Evolutionary conservation across 2,797 vertebrate genomes (phyloP).

Genomic region (Sebastes itinus): DNA sequence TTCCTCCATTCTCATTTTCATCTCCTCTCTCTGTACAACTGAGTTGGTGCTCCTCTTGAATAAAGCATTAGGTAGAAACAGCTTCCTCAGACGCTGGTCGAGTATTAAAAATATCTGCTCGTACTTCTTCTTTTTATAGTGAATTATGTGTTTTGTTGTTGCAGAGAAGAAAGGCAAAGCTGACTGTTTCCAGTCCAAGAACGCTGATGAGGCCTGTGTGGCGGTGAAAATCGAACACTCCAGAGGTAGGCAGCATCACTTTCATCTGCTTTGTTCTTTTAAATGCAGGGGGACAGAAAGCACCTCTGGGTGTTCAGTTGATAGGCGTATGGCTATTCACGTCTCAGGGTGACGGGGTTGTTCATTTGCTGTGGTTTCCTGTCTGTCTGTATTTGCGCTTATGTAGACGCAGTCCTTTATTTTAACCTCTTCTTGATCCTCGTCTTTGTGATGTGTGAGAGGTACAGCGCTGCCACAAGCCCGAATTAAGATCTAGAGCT

Average conservation of each 20-base stretch:
- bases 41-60: not conserved
- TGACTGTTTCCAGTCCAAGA: conserved; percentile 70
- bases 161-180: conserved; percentile 73
- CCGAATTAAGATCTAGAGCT: not conserved
- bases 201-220: conserved; percentile 74
- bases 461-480: not conserved
- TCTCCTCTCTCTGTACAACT: not conserved
- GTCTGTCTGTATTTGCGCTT: not conserved
- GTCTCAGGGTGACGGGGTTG: not conserved
- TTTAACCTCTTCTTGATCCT: not conserved
- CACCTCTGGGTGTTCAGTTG: not conserved
- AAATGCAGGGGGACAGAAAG: not conserved
- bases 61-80: conserved; percentile 36
- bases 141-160: conserved; percentile 49
- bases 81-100: not conserved
- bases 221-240: conserved; percentile 80
- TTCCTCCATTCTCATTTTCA: conserved; percentile 19
- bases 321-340: not conserved
- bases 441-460: not conserved
- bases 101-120: not conserved
- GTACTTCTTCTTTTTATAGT: not conserved
- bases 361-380: not conserved
- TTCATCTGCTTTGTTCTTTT: not conserved
- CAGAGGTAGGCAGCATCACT: conserved; percentile 55
- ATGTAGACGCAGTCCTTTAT: not conserved